These are phyloP conservation scores for Pocillopora verrucosa DNA, from an alignment of 64 coral and sea anemone genomes.

Conservation along the genomic window DNA sequence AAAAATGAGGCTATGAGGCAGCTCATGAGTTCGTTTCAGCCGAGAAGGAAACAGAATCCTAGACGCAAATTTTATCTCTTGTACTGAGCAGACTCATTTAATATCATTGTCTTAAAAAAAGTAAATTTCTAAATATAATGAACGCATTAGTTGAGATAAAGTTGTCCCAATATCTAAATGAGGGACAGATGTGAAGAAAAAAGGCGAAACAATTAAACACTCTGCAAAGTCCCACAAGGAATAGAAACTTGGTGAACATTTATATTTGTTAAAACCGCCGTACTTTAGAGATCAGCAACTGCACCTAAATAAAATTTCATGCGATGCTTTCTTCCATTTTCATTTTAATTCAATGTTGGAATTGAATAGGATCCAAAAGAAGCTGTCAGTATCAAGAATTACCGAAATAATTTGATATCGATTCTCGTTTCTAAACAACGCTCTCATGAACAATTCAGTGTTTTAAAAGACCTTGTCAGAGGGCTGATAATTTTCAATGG, in stretches of 20 bases:
- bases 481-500: background rate
- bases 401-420: background rate
- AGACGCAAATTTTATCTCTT: background rate
- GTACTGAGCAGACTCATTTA: background rate
- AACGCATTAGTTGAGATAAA: slow-evolving; percentile 32
- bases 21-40: background rate
- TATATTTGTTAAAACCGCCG: slow-evolving; percentile 35
- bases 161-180: slow-evolving; percentile 1
- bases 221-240: slow-evolving; percentile 28
- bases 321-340: background rate
- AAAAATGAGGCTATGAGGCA: background rate
- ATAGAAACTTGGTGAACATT: slow-evolving; percentile 24
- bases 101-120: slow-evolving; percentile 4
- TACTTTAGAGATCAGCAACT: slow-evolving; percentile 5
- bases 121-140: slow-evolving; percentile 34
- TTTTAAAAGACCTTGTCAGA: slow-evolving; percentile 8
- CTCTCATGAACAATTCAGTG: slow-evolving; percentile 45
- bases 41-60: background rate
- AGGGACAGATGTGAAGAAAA: slow-evolving; percentile 23
- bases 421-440: slow-evolving; percentile 1
- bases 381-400: background rate
- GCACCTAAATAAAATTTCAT: background rate
- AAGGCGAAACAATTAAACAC: background rate
- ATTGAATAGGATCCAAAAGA: background rate
- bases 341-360: background rate